Conservation (phyloP, 2,797 vertebrate genomes). For the Caiman crocodilus region DNA sequence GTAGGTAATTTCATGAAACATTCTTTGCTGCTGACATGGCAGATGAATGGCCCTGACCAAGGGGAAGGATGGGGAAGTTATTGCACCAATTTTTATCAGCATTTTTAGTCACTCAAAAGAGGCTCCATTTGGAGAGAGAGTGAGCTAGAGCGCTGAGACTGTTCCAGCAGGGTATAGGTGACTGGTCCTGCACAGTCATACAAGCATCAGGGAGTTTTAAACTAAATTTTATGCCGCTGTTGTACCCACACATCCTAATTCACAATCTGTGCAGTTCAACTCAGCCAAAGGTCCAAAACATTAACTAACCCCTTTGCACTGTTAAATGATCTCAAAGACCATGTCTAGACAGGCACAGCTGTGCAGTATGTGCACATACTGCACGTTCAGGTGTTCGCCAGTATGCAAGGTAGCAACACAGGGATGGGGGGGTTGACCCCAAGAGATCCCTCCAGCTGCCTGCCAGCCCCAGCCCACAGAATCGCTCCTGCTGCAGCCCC, state of each 20-base stretch:
- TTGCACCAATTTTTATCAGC: not conserved
- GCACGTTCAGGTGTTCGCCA: too few relatives aligned
- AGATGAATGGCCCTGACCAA: not conserved
- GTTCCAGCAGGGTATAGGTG: not conserved
- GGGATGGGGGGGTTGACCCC: too few relatives aligned
- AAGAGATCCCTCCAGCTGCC: too few relatives aligned
- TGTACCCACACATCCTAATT: not conserved
- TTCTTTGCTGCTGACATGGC: not conserved
- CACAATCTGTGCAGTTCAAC: not conserved
- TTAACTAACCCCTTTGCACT: not conserved
- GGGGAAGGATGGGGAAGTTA: not conserved
- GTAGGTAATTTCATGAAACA: not conserved
- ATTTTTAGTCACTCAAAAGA: rapidly evolving
- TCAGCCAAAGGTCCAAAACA: not conserved
- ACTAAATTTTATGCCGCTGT: not conserved
- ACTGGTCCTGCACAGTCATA: not conserved
- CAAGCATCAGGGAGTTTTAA: not conserved
- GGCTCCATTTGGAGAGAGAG: not conserved
- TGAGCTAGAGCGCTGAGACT: not conserved
- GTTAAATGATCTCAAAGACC: not conserved
- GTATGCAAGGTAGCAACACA: too few relatives aligned
- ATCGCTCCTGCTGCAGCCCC: too few relatives aligned
- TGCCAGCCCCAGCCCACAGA: too few relatives aligned
- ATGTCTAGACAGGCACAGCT: too few relatives aligned
- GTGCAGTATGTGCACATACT: too few relatives aligned